A percentile compares a stretch with the other conserved stretches of the same genome.
phyloP scores from a whole-genome alignment of 2,113 vertebrate genomes.

The Chiloscyllium plagiosum region DNA sequence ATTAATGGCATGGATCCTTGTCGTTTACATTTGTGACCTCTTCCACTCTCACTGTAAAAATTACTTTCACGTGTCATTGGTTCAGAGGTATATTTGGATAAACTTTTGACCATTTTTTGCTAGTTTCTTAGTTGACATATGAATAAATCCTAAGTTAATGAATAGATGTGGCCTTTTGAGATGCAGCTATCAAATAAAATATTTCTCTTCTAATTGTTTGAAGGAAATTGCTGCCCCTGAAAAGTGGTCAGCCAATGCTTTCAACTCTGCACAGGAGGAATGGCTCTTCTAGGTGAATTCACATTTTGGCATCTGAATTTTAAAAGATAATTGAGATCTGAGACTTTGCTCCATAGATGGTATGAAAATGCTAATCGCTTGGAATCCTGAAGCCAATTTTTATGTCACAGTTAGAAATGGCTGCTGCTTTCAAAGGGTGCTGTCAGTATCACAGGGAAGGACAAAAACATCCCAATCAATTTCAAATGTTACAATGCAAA shows the following conservation, averaged over 20 bases:
- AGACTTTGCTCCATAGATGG: background rate
- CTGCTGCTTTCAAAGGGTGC: background rate
- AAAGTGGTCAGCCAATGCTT: background rate
- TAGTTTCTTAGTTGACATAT: background rate
- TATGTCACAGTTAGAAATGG: background rate
- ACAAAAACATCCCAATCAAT: background rate
- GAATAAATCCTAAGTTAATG: background rate
- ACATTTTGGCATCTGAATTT: background rate
- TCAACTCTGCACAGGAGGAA: too few species aligned
- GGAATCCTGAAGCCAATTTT: background rate
- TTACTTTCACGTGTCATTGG: background rate
- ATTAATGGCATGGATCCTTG: background rate
- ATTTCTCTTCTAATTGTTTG: background rate
- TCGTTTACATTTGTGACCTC: background rate
- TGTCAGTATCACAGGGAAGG: background rate
- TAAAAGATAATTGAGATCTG: background rate
- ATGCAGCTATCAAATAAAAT: background rate
- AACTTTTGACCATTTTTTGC: background rate
- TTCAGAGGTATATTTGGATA: background rate
- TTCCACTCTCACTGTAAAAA: background rate
- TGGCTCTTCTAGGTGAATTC: background rate
- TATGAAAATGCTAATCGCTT: conserved; percentile 6
- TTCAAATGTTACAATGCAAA: background rate
- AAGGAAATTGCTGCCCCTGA: background rate
- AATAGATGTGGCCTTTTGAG: background rate